A percentile compares a stretch with the other conserved stretches of the same genome.
Evolutionary conservation across 2,888 invertebrate species (phyloP).

Genomic region (Bimastos eiseni): DNA sequence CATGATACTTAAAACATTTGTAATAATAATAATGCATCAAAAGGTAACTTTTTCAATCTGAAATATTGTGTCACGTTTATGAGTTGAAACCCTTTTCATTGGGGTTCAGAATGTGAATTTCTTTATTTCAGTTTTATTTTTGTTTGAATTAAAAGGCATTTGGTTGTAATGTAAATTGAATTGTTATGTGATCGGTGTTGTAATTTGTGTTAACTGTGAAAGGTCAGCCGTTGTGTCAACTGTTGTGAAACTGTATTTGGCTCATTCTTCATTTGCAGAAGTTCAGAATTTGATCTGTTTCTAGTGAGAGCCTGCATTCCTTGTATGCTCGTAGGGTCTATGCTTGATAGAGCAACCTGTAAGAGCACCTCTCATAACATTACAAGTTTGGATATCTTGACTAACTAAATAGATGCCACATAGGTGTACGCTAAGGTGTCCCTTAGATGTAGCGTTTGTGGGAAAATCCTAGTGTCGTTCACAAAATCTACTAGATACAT

Average conservation of each 20-base stretch:
- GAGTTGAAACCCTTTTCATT: not conserved
- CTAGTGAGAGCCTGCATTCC: not conserved
- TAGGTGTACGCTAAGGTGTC: too few species aligned
- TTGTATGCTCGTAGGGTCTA: not conserved
- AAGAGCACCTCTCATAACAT: too few species aligned
- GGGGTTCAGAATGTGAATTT: not conserved
- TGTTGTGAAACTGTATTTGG: not conserved
- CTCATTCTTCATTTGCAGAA: not conserved
- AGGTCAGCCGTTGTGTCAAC: not conserved
- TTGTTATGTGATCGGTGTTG: not conserved
- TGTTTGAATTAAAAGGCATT: not conserved
- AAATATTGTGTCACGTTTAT: not conserved
- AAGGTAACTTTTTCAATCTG: not conserved
- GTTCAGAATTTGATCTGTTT: not conserved
- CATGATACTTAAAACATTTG: not conserved
- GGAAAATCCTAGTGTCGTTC: too few species aligned
- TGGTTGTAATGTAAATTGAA: not conserved
- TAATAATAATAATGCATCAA: not conserved
- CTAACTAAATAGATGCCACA: too few species aligned
- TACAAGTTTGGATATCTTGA: too few species aligned
- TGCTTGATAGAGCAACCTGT: not conserved
- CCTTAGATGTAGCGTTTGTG: too few species aligned
- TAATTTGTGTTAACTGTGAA: not conserved
- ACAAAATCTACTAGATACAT: too few species aligned
- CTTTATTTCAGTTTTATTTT: not conserved